Base-by-base conservation (phyloP, 2,888 invertebrate genomes). In the Orthosia gracilis region DNA sequence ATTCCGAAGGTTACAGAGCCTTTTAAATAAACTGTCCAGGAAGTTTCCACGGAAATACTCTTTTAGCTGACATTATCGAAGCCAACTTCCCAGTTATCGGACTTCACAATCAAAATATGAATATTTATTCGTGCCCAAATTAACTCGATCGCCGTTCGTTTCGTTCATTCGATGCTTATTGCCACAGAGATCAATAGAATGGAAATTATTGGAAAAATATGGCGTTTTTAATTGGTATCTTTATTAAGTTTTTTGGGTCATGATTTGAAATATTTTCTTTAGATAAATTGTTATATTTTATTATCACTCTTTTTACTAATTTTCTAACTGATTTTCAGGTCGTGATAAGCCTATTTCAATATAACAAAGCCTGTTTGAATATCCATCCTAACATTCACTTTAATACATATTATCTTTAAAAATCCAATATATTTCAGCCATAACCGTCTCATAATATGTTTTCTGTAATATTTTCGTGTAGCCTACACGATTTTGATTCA, bases 1-100 rank as follows among this genome's bases (percentile, higher is more conserved):
- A 68, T 84, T 76, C 45, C 64, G 12, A 47, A 66, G 70, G 73
- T 64, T 68, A 57, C 54, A 58, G 26, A 68, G 68, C 69, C 72
- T 77, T 81, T 83, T 73, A 80, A 79, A 85, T 80, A 82, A 78
- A 72, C 63, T 73, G 76, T 84, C 69, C 69, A 69, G 77, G 82
- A 85, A 80, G 72, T 79, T 80, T 69, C 61, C 40, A 55, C 85
- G 88, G 85, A 88, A 86, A 87, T 80, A 88, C 69, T 84, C 85
- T 83, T 88, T 77, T 68, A 77, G 87, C 54, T 88, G 87, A 87
- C 87, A 83, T 87, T 88, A 87, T 87, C 87, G 80, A 77, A 52
- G 21, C 64, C 76, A 78, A 86, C 80, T 84, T 81, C 76, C 69
- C 78, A 75, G 84, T 77, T 87, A 85, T 87, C 87, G 40, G 71